Percentiles rank a stretch among this genome's conserved stretches.
Conservation (phyloP, 2,888 invertebrate genomes). For the Actias luna region DNA sequence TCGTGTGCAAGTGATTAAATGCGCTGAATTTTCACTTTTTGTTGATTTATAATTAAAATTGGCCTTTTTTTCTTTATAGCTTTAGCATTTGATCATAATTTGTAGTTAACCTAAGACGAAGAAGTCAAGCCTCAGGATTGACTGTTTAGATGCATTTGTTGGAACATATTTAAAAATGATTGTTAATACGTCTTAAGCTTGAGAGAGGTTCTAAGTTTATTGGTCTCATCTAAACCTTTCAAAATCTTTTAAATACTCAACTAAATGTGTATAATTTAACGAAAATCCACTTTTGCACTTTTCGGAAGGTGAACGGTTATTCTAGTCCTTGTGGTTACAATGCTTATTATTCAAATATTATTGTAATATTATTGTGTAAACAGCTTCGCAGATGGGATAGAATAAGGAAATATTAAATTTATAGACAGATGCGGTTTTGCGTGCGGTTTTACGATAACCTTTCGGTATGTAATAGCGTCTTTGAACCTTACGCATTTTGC, state of each 20-base stretch:
- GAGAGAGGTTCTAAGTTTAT: no score
- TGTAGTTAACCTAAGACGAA: no score
- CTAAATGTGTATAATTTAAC: background rate
- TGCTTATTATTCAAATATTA: constrained; percentile 50
- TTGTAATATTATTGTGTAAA: constrained; percentile 56
- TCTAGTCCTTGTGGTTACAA: constrained; percentile 57
- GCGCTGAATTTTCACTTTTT: no score
- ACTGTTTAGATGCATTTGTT: no score
- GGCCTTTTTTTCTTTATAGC: no score
- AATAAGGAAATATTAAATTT: constrained; percentile 58
- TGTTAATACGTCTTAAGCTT: background rate
- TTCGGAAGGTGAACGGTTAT: constrained; percentile 58
- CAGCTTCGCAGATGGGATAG: constrained; percentile 45
- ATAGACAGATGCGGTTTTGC: constrained; percentile 16
- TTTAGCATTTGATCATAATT: no score
- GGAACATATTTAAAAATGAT: background rate
- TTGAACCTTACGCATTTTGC: background rate
- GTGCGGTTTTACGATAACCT: constrained; percentile 13
- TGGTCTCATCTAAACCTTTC: no score
- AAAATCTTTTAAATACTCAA: no score
- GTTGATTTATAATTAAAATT: no score
- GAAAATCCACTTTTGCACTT: constrained; percentile 42
- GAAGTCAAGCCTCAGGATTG: no score
- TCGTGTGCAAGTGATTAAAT: no score
- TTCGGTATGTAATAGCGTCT: background rate